Conservation (phyloP, 2,797 vertebrate species). For the Xyrichtys novacula region DNA sequence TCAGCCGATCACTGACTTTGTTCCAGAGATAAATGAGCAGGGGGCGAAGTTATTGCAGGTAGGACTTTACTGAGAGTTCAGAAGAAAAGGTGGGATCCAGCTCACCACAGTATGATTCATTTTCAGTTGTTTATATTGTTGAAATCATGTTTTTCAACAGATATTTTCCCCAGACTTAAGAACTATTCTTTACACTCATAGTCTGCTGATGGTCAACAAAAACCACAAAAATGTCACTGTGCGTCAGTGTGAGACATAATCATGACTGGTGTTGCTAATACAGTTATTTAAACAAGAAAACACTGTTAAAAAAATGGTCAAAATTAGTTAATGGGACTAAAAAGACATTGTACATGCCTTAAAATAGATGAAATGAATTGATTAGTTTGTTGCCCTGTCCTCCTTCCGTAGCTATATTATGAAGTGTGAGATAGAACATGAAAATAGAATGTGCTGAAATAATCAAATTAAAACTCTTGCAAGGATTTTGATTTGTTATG, state of each 20-base stretch:
- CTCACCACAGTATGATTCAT: conserved; percentile 4
- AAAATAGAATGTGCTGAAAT: too few relatives aligned
- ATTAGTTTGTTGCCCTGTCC: not conserved
- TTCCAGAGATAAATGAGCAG: conserved; percentile 89
- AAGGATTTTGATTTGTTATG: too few relatives aligned
- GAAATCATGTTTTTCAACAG: conserved; percentile 10
- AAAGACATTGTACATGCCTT: not conserved
- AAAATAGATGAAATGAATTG: not conserved
- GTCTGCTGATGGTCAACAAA: conserved; percentile 27
- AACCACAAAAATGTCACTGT: conserved; percentile 21
- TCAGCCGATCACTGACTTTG: conserved; percentile 86
- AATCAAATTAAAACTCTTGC: too few relatives aligned
- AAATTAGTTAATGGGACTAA: not conserved
- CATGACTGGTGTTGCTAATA: not conserved
- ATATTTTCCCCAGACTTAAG: not conserved
- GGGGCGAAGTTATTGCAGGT: conserved; percentile 90
- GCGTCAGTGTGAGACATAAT: not conserved
- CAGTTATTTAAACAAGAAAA: not conserved
- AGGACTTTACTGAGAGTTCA: conserved; percentile 34
- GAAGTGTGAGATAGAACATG: not conserved
- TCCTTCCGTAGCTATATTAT: not conserved
- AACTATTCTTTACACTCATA: conserved; percentile 14
- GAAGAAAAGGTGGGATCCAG: not conserved
- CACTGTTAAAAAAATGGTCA: not conserved
- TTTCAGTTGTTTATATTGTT: conserved; percentile 16